Percentiles rank a stretch among this genome's conserved stretches.
Conservation (phyloP, 2,888 invertebrate genomes). For the Oscheius onirici region DNA sequence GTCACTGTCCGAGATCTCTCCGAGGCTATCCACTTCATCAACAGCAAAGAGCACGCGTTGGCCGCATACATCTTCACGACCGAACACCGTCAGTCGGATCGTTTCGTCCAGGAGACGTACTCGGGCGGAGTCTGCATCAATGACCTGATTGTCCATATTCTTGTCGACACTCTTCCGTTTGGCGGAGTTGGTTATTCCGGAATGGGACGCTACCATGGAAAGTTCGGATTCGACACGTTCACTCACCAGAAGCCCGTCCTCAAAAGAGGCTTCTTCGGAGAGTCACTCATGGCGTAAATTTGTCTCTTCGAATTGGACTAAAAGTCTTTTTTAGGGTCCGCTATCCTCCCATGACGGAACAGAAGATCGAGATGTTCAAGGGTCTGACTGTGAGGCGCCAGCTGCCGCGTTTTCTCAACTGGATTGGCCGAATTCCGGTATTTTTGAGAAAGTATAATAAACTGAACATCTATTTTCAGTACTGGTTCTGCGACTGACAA, state of each 20-base stretch:
- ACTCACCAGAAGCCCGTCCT: slow-evolving; percentile 83
- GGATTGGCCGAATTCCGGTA: slow-evolving; percentile 34
- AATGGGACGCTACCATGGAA: slow-evolving; percentile 91
- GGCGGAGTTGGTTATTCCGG: slow-evolving; percentile 95
- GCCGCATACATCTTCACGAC: slow-evolving; percentile 86
- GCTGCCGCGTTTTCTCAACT: slow-evolving; percentile 37
- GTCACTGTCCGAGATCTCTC: slow-evolving; percentile 83
- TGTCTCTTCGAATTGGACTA: neutral
- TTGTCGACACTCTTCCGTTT: slow-evolving; percentile 92
- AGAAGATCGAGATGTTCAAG: slow-evolving; percentile 55
- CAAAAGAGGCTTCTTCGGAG: slow-evolving; percentile 67
- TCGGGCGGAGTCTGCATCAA: slow-evolving; percentile 86
- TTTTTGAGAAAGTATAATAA: neutral
- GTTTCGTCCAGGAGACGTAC: slow-evolving; percentile 80
- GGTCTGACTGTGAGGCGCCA: slow-evolving; percentile 46
- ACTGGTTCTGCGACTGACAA: slow-evolving; percentile 1
- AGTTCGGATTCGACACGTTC: slow-evolving; percentile 86
- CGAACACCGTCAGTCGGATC: slow-evolving; percentile 78
- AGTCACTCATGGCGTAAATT: slow-evolving; percentile 58
- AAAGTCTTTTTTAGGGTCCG: slow-evolving; percentile 51
- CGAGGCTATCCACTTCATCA: slow-evolving; percentile 87
- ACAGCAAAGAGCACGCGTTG: slow-evolving; percentile 85
- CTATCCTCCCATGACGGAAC: slow-evolving; percentile 62
- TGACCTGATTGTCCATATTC: slow-evolving; percentile 76
- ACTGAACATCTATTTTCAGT: neutral